A percentile compares a stretch with the other conserved stretches of the same genome.
Evolutionary conservation across 1,140 invertebrate genomes (phyloP).

Genomic region (Caenorhabditis remanei): DNA sequence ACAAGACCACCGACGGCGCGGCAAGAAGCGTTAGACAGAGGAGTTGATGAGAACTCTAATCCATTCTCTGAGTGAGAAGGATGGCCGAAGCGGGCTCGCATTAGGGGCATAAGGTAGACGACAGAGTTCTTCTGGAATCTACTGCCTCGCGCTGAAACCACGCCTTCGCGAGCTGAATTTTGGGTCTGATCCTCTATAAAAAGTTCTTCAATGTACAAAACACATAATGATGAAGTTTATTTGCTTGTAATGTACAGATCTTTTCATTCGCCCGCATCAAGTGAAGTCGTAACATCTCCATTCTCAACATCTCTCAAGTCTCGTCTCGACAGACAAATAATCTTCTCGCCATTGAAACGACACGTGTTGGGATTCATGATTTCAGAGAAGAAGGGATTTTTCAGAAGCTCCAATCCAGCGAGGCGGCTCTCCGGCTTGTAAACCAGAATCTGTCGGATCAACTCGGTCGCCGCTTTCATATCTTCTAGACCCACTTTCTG

Average conservation of each 20-base stretch:
- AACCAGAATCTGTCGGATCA: slow-evolving; percentile 62
- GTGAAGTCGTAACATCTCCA: too few species aligned
- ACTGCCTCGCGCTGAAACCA: slow-evolving; percentile 50
- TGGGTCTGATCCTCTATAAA: slow-evolving; percentile 51
- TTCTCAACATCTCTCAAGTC: too few species aligned
- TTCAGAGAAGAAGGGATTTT: slow-evolving; percentile 65
- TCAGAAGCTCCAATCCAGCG: slow-evolving; percentile 60
- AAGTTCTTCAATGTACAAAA: neutral
- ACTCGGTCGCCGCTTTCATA: slow-evolving; percentile 57
- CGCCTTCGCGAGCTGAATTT: slow-evolving; percentile 50
- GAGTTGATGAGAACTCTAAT: slow-evolving; percentile 52
- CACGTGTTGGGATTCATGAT: neutral
- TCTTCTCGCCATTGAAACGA: too few species aligned
- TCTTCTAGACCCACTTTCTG: slow-evolving; percentile 30
- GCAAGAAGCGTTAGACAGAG: neutral
- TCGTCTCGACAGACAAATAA: too few species aligned
- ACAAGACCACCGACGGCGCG: neutral
- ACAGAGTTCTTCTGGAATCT: slow-evolving; percentile 41
- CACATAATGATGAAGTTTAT: neutral
- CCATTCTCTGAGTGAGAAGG: slow-evolving; percentile 52
- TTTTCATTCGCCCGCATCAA: too few species aligned
- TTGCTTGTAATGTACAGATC: too few species aligned
- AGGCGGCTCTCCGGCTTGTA: slow-evolving; percentile 64
- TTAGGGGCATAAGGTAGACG: slow-evolving; percentile 36
- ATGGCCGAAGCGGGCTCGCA: slow-evolving; percentile 43